Evolutionary conservation across 2,888 invertebrate genomes (phyloP).

Genomic region (Drosophila meridionalis): DNA sequence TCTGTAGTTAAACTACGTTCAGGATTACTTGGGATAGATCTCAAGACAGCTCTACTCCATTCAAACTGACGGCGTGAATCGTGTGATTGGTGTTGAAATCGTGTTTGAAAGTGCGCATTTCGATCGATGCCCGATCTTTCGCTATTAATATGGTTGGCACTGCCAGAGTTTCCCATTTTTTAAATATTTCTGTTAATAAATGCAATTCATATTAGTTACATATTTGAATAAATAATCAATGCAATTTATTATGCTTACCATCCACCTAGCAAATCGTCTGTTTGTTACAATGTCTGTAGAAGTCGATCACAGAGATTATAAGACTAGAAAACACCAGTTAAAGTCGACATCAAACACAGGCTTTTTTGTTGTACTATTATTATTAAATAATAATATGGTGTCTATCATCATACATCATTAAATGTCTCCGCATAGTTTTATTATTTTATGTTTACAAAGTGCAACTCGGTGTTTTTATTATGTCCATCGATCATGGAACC

Average conservation of each 20-base stretch:
- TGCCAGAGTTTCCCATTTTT: slow-evolving; percentile 82
- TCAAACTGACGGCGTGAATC: slow-evolving; percentile 33
- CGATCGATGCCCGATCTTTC: slow-evolving; percentile 58
- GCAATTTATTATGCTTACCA: neutral
- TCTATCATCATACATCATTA: no score
- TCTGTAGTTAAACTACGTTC: slow-evolving; percentile 36
- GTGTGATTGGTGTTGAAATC: slow-evolving; percentile 38
- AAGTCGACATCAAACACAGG: no score
- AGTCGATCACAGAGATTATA: no score
- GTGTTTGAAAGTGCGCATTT: slow-evolving; percentile 60
- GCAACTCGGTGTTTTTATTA: no score
- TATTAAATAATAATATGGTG: no score
- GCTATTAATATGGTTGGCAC: slow-evolving; percentile 71
- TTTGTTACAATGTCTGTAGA: no score
- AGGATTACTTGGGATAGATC: slow-evolving; percentile 28
- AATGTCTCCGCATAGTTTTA: no score
- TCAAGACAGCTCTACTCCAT: slow-evolving; percentile 29
- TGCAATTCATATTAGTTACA: neutral
- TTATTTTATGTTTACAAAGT: no score
- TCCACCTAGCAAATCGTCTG: no score
- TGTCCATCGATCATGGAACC: no score
- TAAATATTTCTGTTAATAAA: neutral
- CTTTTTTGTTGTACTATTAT: no score
- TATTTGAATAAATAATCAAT: neutral
- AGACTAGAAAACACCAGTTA: no score